These are phyloP conservation scores for Alouatta caraya DNA, from an alignment of 2,797 vertebrate genomes.

Conservation along the genomic window DNA sequence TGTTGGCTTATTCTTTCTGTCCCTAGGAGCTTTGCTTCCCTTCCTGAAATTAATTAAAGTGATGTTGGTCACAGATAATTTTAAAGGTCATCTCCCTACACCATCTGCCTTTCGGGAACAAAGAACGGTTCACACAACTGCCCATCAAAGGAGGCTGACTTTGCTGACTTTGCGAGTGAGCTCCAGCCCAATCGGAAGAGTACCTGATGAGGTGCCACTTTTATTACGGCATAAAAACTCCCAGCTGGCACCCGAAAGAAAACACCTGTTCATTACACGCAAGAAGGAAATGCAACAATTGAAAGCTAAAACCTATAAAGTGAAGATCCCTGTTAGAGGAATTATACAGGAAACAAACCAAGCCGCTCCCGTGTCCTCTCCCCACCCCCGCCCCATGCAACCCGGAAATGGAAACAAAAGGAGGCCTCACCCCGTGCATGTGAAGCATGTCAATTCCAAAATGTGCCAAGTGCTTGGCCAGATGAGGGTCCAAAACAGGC, in stretches of 20 bases:
- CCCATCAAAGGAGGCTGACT: neutral
- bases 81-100: conserved; percentile 27
- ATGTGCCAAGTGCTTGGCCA: conserved; percentile 96
- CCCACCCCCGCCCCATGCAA: neutral
- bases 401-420: conserved; percentile 38
- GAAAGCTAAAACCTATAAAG: neutral
- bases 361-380: neutral
- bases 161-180: neutral
- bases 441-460: conserved; percentile 99
- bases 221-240: neutral
- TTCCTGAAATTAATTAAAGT: conserved; percentile 47
- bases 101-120: neutral
- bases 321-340: neutral
- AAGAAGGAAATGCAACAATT: neutral
- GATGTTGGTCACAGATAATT: neutral
- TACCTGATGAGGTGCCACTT: neutral
- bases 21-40: neutral
- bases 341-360: neutral
- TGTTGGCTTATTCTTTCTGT: neutral
- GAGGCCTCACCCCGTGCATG: conserved; percentile 90
- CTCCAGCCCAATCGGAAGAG: neutral
- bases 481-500: conserved; percentile 95
- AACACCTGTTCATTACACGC: neutral
- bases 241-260: neutral
- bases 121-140: neutral